A percentile compares a stretch with the other conserved stretches of the same genome.
Evolutionary conservation across 2,113 vertebrate species (phyloP).

Genomic region (Rhynchopsitta pachyrhyncha): DNA sequence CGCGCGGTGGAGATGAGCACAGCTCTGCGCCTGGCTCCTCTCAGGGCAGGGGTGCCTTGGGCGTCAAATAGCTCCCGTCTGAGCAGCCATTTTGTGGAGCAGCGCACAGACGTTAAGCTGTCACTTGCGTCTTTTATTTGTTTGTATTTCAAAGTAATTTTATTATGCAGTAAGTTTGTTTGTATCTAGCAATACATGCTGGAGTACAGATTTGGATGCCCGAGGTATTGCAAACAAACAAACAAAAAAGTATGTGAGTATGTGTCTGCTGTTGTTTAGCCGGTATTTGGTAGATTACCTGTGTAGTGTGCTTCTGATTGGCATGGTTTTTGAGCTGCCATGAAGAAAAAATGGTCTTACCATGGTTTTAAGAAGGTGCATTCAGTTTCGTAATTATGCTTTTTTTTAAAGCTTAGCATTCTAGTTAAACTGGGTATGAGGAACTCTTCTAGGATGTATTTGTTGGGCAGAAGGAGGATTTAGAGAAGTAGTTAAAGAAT

Average conservation of each 20-base stretch:
- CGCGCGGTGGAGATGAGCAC: rapidly evolving
- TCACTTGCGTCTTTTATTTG: rapidly evolving
- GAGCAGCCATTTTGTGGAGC: background rate
- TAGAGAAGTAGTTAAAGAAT: background rate
- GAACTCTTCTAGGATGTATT: background rate
- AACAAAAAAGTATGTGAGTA: rapidly evolving
- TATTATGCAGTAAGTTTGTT: rapidly evolving
- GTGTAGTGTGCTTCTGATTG: background rate
- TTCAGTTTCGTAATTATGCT: background rate
- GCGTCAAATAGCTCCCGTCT: rapidly evolving
- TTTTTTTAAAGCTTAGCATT: background rate
- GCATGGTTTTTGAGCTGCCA: background rate
- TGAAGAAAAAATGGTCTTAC: background rate
- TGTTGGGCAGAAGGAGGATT: background rate
- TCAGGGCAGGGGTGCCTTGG: background rate
- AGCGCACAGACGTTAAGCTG: rapidly evolving
- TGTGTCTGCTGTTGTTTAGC: rapidly evolving
- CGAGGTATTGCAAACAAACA: too few relatives aligned
- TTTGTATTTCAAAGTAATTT: background rate
- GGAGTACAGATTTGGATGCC: rapidly evolving
- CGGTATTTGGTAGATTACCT: rapidly evolving
- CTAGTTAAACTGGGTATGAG: background rate
- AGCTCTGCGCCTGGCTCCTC: rapidly evolving
- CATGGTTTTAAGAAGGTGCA: rapidly evolving
- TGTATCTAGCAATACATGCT: rapidly evolving